Conservation (phyloP, 30 jellyfish, hydroid and myxozoan genomes). For the Aurelia aurita region DNA sequence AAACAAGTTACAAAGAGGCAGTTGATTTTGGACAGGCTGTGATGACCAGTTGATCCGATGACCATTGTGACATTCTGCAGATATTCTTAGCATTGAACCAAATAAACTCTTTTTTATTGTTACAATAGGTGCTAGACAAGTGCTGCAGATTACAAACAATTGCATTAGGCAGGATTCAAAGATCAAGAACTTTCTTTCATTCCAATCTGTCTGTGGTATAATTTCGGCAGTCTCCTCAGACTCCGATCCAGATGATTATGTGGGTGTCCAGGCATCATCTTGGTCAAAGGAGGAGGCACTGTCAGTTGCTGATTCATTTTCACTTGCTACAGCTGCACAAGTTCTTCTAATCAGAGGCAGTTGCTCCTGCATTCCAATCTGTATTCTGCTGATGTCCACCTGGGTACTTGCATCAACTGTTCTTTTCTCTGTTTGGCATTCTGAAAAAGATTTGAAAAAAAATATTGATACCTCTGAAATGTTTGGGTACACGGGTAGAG, state of each 20-base stretch:
- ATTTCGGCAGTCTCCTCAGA: not conserved
- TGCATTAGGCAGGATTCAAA: constrained; percentile 34
- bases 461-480: no score
- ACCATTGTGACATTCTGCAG: constrained; percentile 36
- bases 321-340: no score
- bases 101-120: not conserved
- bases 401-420: no score
- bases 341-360: no score
- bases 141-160: constrained; percentile 11
- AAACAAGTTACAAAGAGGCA: constrained; percentile 49
- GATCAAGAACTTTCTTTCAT: constrained; percentile 31
- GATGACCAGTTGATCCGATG: constrained; percentile 30
- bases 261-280: constrained; percentile 18
- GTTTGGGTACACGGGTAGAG: no score
- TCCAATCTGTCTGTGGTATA: constrained; percentile 3
- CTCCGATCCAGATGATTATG: constrained; percentile 15
- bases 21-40: constrained; percentile 31
- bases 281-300: no score
- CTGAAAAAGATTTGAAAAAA: no score
- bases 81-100: constrained; percentile 24
- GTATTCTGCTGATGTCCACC: no score
- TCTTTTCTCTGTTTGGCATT: no score
- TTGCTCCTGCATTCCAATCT: no score
- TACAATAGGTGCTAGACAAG: constrained; percentile 15
- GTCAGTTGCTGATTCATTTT: no score